Evolutionary conservation across 2,888 invertebrate species (phyloP).

Genomic region (Sesia bembeciformis): DNA sequence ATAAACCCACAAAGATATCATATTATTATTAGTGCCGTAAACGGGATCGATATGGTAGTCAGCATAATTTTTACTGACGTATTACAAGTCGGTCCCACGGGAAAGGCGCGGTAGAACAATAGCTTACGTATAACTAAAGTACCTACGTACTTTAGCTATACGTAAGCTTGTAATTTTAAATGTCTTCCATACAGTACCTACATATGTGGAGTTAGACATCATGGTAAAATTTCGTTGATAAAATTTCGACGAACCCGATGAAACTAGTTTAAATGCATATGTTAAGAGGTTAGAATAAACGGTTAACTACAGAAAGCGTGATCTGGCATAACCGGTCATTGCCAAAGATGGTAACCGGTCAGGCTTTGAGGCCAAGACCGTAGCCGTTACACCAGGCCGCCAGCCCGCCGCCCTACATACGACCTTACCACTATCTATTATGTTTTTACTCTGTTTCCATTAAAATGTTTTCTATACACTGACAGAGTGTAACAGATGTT

Average conservation of each 20-base stretch:
- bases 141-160: too few relatives aligned
- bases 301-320: constrained; percentile 37
- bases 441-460: constrained; percentile 10
- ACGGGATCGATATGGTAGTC: too few relatives aligned
- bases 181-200: too few relatives aligned
- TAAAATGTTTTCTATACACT: background rate
- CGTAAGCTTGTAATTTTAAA: too few relatives aligned
- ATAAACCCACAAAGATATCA: too few relatives aligned
- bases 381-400: constrained; percentile 14
- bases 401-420: constrained; percentile 44
- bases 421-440: constrained; percentile 24
- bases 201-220: too few relatives aligned
- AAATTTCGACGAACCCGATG: background rate
- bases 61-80: too few relatives aligned
- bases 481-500: background rate
- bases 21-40: too few relatives aligned
- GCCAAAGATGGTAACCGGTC: constrained; percentile 65
- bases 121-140: too few relatives aligned
- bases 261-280: constrained; percentile 20
- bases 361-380: constrained; percentile 58
- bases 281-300: constrained; percentile 27
- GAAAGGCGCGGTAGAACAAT: too few relatives aligned
- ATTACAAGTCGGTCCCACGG: too few relatives aligned
- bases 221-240: background rate
- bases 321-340: constrained; percentile 57